phyloP scores from a whole-genome alignment of 2,113 vertebrate species.

The Lipotes vexillifer region DNA sequence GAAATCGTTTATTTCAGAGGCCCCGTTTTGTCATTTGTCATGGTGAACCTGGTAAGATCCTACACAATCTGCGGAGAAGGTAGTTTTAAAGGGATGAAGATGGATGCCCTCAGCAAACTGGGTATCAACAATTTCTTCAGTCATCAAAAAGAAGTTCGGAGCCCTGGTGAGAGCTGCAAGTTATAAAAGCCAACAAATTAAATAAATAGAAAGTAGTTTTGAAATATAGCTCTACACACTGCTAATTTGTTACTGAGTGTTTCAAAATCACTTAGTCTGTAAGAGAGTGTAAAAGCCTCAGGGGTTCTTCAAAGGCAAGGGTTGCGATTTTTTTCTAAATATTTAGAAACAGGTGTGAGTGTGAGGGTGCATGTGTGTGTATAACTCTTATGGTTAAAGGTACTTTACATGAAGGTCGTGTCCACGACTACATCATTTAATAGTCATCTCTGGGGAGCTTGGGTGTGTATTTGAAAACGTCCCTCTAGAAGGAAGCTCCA shows the following conservation, averaged over 20 bases:
- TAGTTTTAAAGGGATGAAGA: accelerated
- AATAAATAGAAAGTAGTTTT: not conserved
- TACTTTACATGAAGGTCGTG: accelerated
- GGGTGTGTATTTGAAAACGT: not conserved
- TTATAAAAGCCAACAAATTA: not conserved
- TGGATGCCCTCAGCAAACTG: not conserved
- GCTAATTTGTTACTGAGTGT: not conserved
- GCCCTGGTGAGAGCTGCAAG: not conserved
- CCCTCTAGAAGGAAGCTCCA: not conserved
- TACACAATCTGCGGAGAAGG: not conserved
- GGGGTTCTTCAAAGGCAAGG: not conserved
- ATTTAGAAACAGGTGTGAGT: not conserved
- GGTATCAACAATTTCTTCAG: accelerated
- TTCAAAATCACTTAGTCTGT: not conserved
- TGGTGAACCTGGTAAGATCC: not conserved
- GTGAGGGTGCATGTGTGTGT: not conserved
- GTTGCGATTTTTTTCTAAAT: not conserved
- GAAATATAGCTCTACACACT: not conserved
- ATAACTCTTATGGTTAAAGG: too few relatives aligned
- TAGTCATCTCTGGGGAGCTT: not conserved
- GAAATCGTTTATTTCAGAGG: not conserved
- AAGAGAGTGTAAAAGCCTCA: not conserved
- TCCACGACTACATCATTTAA: not conserved
- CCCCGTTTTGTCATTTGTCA: constrained; percentile 9
- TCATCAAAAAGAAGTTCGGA: not conserved